phyloP scores from a whole-genome alignment of 2,113 vertebrate species.

The Colistium nudipinnis region DNA sequence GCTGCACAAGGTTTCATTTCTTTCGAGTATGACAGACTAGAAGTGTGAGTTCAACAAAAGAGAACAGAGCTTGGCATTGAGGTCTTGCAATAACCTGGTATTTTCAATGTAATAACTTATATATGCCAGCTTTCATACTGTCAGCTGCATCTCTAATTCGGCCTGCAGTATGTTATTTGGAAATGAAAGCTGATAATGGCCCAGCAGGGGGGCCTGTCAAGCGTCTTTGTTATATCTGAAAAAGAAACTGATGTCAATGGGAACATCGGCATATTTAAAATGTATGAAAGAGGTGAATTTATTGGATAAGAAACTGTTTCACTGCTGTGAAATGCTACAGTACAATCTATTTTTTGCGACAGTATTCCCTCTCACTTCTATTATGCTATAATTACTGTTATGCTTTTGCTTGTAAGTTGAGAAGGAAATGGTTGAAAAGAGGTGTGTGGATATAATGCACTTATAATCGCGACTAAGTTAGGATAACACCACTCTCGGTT shows the following conservation, averaged over 20 bases:
- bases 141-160: slow-evolving; percentile 47
- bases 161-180: slow-evolving; percentile 42
- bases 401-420: slow-evolving; percentile 20
- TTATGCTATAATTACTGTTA: slow-evolving; percentile 1
- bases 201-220: slow-evolving; percentile 45
- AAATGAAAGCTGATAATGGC: slow-evolving; percentile 66
- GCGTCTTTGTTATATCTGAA: slow-evolving; percentile 34
- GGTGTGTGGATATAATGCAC: slow-evolving; percentile 4
- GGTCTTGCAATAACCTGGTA: slow-evolving; percentile 37
- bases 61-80: slow-evolving; percentile 48
- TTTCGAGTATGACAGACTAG: slow-evolving; percentile 43
- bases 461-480: slow-evolving; percentile 2
- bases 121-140: slow-evolving; percentile 61
- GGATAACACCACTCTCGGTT: slow-evolving; percentile 13
- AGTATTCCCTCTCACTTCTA: neutral
- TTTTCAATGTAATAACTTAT: slow-evolving; percentile 53
- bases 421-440: slow-evolving; percentile 4
- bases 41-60: slow-evolving; percentile 58
- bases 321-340: neutral
- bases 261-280: slow-evolving; percentile 25
- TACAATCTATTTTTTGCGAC: neutral
- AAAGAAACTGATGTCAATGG: slow-evolving; percentile 41
- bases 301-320: neutral
- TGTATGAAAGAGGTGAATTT: slow-evolving; percentile 24
- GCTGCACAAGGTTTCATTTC: slow-evolving; percentile 49